Percentiles rank a stretch among this genome's conserved stretches.
Conservation (phyloP, 1,140 invertebrate genomes). For the Drosophila nannoptera region DNA sequence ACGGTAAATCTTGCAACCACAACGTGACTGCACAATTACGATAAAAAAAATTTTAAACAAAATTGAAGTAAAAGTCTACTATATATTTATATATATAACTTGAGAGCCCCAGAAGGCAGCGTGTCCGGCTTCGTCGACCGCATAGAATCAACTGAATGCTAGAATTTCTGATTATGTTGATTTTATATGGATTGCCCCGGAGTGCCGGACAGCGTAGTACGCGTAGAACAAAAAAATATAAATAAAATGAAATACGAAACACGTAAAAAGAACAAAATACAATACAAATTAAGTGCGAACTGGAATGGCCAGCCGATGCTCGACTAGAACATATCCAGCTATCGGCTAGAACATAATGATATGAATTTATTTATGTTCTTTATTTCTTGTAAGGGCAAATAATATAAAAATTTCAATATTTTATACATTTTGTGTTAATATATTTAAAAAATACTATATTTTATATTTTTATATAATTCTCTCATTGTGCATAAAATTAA, state of each 20-base stretch:
- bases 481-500: no score
- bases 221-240: slow-evolving; percentile 71
- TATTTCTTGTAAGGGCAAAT: no score
- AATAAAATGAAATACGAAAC: slow-evolving; percentile 61
- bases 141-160: slow-evolving; percentile 73
- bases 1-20: slow-evolving; percentile 66
- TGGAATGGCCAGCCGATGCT: not conserved
- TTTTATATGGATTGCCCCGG: slow-evolving; percentile 67
- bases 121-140: slow-evolving; percentile 60
- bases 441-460: no score
- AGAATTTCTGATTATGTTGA: slow-evolving; percentile 77
- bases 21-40: slow-evolving; percentile 64
- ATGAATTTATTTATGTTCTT: no score
- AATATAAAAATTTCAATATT: no score
- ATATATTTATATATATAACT: slow-evolving; percentile 3
- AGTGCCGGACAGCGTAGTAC: slow-evolving; percentile 40
- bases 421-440: no score
- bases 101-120: slow-evolving; percentile 34
- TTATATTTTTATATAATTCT: no score
- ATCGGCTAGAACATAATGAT: no score
- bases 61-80: no score
- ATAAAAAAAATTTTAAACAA: not conserved
- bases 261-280: slow-evolving; percentile 72
- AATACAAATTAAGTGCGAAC: slow-evolving; percentile 43
- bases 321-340: slow-evolving; percentile 14